Evolutionary conservation across 1,140 invertebrate genomes (phyloP).

Genomic region (Ectropis grisescens): DNA sequence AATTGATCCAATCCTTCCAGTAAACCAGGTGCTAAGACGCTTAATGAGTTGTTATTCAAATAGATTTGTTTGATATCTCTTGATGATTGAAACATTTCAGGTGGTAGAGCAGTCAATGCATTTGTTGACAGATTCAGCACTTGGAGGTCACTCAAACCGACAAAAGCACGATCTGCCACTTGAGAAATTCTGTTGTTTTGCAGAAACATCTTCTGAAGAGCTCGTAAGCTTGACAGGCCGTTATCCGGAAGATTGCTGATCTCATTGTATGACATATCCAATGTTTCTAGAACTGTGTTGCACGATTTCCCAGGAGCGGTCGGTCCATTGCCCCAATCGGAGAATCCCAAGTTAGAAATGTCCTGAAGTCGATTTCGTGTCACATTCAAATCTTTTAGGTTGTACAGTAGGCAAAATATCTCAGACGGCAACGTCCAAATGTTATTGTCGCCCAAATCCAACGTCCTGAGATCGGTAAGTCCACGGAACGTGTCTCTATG

Average conservation of each 20-base stretch:
- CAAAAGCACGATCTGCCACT: constrained; percentile 81
- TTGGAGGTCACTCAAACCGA: constrained; percentile 76
- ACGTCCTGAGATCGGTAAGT: constrained; percentile 75
- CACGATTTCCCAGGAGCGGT: constrained; percentile 73
- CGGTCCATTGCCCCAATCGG: constrained; percentile 74
- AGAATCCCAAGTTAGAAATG: constrained; percentile 79
- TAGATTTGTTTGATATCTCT: constrained; percentile 81
- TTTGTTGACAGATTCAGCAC: constrained; percentile 85
- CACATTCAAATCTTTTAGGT: constrained; percentile 78
- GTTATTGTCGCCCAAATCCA: constrained; percentile 86
- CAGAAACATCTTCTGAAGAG: constrained; percentile 76
- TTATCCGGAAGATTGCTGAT: constrained; percentile 79
- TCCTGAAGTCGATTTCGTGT: constrained; percentile 85
- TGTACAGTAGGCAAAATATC: constrained; percentile 81
- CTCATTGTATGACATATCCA: constrained; percentile 84
- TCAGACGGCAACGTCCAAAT: constrained; percentile 82
- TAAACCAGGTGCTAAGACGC: constrained; percentile 82
- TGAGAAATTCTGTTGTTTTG: constrained; percentile 83
- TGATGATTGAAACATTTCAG: constrained; percentile 81
- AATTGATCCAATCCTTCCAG: constrained; percentile 84
- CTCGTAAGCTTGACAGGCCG: constrained; percentile 77
- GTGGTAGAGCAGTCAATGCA: constrained; percentile 80
- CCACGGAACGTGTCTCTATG: constrained; percentile 79
- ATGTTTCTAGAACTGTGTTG: constrained; percentile 75
- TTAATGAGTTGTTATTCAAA: constrained; percentile 85